Evolutionary conservation across 2,888 invertebrate species (phyloP).

Genomic region (Operophtera brumata): DNA sequence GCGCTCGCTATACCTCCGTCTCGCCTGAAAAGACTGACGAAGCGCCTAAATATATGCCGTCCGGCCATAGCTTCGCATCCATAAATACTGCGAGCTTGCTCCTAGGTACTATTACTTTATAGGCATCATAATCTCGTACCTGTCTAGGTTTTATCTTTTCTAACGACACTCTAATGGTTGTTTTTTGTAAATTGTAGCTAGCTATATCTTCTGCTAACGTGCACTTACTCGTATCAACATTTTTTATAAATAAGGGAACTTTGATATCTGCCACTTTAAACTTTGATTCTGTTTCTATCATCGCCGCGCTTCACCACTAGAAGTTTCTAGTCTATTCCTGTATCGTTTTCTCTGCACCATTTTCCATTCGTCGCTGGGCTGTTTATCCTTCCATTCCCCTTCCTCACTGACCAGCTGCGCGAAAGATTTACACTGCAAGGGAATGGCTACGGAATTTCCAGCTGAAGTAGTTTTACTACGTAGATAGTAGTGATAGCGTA

Average conservation of each 20-base stretch:
- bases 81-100: slow-evolving; percentile 27
- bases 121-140: slow-evolving; percentile 20
- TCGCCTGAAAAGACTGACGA: slow-evolving; percentile 22
- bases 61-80: slow-evolving; percentile 31
- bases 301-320: neutral
- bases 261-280: neutral
- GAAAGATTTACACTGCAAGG: neutral
- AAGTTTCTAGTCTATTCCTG: slow-evolving; percentile 53
- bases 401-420: neutral
- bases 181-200: slow-evolving; percentile 2
- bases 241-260: slow-evolving; percentile 1
- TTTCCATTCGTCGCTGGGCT: slow-evolving; percentile 1
- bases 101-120: slow-evolving; percentile 31
- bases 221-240: neutral
- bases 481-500: too few relatives aligned
- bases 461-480: too few relatives aligned
- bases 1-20: neutral
- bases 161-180: neutral
- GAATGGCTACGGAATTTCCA: neutral
- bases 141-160: neutral
- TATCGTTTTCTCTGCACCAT: slow-evolving; percentile 86
- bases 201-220: neutral
- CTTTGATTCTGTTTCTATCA: neutral
- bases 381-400: slow-evolving; percentile 1
- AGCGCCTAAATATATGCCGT: slow-evolving; percentile 30